These are phyloP conservation scores for Pocillopora verrucosa DNA, from an alignment of 64 coral and sea anemone species.

Conservation along the genomic window DNA sequence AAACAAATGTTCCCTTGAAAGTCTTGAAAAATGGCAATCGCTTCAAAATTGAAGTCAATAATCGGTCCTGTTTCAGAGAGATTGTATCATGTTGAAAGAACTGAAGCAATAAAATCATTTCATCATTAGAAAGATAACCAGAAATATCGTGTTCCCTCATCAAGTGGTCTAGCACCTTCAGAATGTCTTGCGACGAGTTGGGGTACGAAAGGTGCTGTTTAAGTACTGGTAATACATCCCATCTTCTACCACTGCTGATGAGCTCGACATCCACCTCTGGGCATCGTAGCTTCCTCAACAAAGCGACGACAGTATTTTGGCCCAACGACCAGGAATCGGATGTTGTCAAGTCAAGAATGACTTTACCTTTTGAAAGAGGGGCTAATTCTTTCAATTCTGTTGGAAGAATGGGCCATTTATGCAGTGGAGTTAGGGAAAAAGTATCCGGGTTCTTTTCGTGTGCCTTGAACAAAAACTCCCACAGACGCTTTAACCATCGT, in stretches of 20 bases:
- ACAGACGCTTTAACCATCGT: constrained; percentile 65
- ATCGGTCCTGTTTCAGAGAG: constrained; percentile 5
- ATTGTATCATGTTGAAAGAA: constrained; percentile 67
- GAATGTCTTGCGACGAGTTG: constrained; percentile 55
- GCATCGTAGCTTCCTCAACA: constrained; percentile 45
- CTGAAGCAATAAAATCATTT: constrained; percentile 51
- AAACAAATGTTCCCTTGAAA: constrained; percentile 52
- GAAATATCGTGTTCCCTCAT: constrained; percentile 35
- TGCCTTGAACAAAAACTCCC: constrained; percentile 52
- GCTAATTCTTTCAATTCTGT: constrained; percentile 39
- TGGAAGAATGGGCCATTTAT: constrained; percentile 82
- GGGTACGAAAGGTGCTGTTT: constrained; percentile 64
- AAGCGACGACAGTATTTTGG: constrained; percentile 19
- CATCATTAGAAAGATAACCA: constrained; percentile 36
- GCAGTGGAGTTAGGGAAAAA: constrained; percentile 55
- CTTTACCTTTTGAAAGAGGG: constrained; percentile 71
- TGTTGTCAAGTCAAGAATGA: constrained; percentile 59
- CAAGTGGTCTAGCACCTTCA: constrained; percentile 66
- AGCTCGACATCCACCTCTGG: constrained; percentile 55
- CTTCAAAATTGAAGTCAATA: constrained; percentile 39
- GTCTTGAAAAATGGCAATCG: constrained; percentile 82
- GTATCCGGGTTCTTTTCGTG: constrained; percentile 23
- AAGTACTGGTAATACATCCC: constrained; percentile 29
- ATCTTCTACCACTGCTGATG: background rate
- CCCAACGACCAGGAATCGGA: constrained; percentile 48